Conservation (phyloP, 1,140 invertebrate species). For the Hyphantria cunea region DNA sequence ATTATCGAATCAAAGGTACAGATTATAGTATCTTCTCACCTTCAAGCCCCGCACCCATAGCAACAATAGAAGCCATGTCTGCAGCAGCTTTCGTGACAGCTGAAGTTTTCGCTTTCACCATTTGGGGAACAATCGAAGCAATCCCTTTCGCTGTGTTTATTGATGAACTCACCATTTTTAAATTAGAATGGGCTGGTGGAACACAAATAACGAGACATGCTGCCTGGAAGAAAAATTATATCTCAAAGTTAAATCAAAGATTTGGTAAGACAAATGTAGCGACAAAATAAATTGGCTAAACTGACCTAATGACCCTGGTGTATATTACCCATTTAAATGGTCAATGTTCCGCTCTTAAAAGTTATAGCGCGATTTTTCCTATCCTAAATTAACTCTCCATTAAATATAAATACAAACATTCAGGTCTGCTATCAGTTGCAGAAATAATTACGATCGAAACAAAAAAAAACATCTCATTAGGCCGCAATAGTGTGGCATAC, state of each 20-base stretch:
- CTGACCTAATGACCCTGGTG: too few species aligned
- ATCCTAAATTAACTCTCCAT: not conserved
- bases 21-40: constrained; percentile 1
- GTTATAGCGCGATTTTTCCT: too few species aligned
- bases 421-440: too few species aligned
- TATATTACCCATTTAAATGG: not conserved
- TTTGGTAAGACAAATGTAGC: too few species aligned
- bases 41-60: not conserved
- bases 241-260: too few species aligned
- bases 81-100: constrained; percentile 6
- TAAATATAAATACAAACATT: too few species aligned
- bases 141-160: constrained; percentile 19
- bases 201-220: constrained; percentile 40
- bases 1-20: too few species aligned
- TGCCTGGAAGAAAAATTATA: constrained; percentile 25
- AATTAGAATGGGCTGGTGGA: constrained; percentile 29
- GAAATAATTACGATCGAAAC: too few species aligned
- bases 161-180: constrained; percentile 21
- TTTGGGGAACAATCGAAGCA: constrained; percentile 4
- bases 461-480: too few species aligned
- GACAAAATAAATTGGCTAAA: too few species aligned
- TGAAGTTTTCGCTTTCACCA: not conserved
- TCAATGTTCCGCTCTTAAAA: not conserved
- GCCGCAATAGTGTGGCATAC: too few species aligned
- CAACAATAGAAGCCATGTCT: constrained; percentile 4